Conservation (phyloP, 2,797 vertebrate genomes). For the Diceros bicornis region DNA sequence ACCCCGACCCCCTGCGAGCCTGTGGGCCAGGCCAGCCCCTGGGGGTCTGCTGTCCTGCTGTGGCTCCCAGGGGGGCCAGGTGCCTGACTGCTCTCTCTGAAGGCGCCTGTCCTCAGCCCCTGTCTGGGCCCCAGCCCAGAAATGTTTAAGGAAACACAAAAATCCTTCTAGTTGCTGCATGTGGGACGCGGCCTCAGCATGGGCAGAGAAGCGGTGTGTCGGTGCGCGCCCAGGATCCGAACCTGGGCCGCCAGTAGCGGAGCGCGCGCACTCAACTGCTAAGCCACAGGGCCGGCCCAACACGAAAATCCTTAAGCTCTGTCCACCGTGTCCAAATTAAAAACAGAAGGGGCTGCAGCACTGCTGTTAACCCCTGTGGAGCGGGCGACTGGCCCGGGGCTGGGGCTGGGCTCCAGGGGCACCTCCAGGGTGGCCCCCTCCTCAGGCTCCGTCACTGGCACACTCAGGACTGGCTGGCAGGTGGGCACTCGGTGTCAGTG, state of each 20-base stretch:
- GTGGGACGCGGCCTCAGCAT: too few relatives aligned
- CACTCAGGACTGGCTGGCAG: neutral
- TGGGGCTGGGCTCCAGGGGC: accelerated
- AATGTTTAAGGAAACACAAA: neutral
- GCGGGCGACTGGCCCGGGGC: accelerated
- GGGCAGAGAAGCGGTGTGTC: too few relatives aligned
- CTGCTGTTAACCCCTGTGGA: neutral
- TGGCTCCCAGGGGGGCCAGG: neutral
- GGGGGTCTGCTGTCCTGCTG: neutral
- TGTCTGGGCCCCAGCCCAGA: neutral
- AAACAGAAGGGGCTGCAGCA: neutral
- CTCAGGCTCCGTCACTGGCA: accelerated
- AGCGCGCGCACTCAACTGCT: too few relatives aligned
- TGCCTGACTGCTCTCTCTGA: neutral
- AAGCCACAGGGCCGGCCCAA: too few relatives aligned
- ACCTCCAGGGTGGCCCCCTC: neutral
- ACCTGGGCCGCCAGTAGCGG: too few relatives aligned
- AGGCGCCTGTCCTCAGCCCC: neutral
- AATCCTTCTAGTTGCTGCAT: too few relatives aligned
- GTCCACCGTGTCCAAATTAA: neutral
- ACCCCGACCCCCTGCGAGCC: accelerated
- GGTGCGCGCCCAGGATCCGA: too few relatives aligned
- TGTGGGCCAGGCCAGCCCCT: accelerated
- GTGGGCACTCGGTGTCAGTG: neutral
- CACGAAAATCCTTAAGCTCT: neutral